phyloP scores from a whole-genome alignment of 2,113 vertebrate species.

The Pomatorhinus ruficollis region DNA sequence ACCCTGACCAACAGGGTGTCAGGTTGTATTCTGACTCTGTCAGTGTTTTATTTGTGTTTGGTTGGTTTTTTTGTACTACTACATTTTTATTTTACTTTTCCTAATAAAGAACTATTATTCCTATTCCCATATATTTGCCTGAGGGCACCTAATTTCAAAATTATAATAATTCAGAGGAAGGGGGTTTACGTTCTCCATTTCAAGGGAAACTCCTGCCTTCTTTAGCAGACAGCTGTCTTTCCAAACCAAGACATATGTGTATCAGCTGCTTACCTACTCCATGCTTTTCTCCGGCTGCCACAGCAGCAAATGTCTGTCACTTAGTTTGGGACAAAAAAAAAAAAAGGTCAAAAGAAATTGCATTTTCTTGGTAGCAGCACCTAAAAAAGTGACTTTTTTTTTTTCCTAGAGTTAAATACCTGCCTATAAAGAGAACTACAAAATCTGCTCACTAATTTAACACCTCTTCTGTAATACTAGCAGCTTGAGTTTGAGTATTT shows the following conservation, averaged over 20 bases:
- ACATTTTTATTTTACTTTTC: not conserved
- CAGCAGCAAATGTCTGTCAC: not conserved
- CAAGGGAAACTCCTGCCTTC: not conserved
- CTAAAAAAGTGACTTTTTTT: rapidly evolving
- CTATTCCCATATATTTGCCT: not conserved
- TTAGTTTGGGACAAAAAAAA: not conserved
- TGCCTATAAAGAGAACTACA: not conserved
- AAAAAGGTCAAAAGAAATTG: not conserved
- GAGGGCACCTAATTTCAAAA: not conserved
- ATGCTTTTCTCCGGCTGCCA: not conserved
- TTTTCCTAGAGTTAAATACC: not conserved
- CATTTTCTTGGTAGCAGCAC: not conserved
- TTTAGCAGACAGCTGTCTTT: not conserved
- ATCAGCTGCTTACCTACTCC: not conserved
- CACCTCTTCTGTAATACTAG: not conserved
- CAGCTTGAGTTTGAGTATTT: not conserved
- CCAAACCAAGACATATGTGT: rapidly evolving
- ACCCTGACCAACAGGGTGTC: not conserved
- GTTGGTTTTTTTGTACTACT: not conserved
- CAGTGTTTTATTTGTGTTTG: not conserved
- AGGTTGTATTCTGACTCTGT: not conserved
- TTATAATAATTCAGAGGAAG: not conserved
- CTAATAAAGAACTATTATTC: not conserved
- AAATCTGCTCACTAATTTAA: not conserved
- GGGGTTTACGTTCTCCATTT: not conserved